Conservation (phyloP, 2,797 vertebrate species). For the Falco concolor region DNA sequence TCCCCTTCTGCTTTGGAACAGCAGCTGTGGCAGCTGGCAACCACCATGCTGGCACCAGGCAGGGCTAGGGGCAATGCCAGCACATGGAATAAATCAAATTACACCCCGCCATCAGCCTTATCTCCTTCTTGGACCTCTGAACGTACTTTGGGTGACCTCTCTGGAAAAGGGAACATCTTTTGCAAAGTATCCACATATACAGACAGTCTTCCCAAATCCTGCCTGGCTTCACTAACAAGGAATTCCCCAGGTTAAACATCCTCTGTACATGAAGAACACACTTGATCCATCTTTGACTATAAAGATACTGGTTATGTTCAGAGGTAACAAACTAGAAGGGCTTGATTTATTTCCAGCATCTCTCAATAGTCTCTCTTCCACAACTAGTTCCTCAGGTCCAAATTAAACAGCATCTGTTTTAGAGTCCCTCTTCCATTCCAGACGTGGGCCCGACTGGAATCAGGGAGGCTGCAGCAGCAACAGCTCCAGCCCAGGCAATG, state of each 20-base stretch:
- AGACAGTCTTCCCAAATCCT: not conserved
- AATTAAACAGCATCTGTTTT: not conserved
- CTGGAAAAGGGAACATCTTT: not conserved
- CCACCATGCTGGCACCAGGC: not conserved
- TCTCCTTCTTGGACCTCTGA: not conserved
- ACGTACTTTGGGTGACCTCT: not conserved
- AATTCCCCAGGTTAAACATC: not conserved
- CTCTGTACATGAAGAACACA: not conserved
- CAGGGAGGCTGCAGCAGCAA: not conserved
- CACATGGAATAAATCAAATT: not conserved
- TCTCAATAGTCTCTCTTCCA: not conserved
- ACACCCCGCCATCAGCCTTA: not conserved
- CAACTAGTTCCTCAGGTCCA: not conserved
- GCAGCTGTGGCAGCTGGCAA: not conserved
- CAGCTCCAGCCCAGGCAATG: rapidly evolving
- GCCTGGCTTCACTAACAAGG: not conserved
- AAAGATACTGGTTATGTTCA: not conserved
- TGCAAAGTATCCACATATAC: not conserved
- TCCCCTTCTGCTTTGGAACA: not conserved
- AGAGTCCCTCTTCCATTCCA: not conserved
- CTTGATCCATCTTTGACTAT: not conserved
- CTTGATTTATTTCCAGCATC: not conserved
- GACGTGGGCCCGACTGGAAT: not conserved
- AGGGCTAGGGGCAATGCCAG: not conserved
- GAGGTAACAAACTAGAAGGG: not conserved